Evolutionary conservation across 2,113 vertebrate genomes (phyloP).

Genomic region (Odontophorus gujanensis): DNA sequence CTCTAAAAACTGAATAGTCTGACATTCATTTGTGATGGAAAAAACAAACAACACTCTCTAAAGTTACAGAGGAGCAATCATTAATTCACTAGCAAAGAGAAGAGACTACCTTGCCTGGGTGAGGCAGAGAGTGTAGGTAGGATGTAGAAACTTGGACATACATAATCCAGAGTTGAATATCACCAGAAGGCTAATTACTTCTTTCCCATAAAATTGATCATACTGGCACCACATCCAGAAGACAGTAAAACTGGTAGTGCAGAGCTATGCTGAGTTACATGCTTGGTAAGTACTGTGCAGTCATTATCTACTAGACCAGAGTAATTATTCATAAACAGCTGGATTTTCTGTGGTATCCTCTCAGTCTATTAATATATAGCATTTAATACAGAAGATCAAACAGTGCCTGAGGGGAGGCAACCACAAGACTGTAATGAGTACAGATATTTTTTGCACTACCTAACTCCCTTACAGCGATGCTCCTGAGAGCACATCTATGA

Average conservation of each 20-base stretch:
- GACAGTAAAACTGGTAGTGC: background rate
- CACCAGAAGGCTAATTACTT: background rate
- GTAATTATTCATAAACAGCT: background rate
- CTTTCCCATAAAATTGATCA: background rate
- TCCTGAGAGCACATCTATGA: fast-evolving
- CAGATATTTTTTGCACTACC: background rate
- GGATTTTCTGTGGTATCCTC: background rate
- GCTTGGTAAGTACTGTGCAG: background rate
- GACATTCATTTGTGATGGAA: background rate
- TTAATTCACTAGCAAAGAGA: background rate
- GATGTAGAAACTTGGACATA: background rate
- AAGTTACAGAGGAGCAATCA: background rate
- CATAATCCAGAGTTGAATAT: background rate
- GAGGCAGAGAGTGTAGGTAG: background rate
- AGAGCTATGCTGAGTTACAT: background rate
- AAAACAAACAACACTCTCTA: background rate
- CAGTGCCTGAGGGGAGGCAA: background rate
- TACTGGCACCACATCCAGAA: background rate
- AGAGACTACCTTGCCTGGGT: background rate
- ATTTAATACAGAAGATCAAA: background rate
- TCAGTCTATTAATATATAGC: background rate
- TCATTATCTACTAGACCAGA: background rate
- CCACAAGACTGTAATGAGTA: background rate
- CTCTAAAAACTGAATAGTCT: background rate
- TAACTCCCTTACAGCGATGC: background rate